Evolutionary conservation across 64 coral and sea anemone genomes (phyloP).

Genomic region (Acropora yongei): DNA sequence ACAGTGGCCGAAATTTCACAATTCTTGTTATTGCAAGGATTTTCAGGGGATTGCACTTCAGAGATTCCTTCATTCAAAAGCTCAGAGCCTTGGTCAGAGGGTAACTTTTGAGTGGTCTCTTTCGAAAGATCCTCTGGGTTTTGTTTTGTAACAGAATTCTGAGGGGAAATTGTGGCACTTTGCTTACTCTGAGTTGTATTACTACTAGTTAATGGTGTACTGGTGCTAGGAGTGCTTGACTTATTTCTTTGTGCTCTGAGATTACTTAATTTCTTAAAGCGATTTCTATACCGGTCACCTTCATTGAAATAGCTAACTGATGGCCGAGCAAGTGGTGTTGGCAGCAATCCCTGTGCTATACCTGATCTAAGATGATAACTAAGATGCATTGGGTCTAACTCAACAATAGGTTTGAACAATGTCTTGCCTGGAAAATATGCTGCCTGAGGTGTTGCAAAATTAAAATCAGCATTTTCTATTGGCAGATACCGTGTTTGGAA

Average conservation of each 20-base stretch:
- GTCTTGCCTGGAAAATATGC: not conserved
- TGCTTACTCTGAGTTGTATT: not conserved
- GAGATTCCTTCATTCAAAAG: not conserved
- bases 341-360: not conserved
- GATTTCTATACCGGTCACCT: conserved; percentile 39
- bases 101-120: not conserved
- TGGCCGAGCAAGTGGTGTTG: not conserved
- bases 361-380: not conserved
- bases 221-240: conserved; percentile 15
- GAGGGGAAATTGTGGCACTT: not conserved
- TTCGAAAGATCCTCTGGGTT: not conserved
- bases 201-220: conserved; percentile 5
- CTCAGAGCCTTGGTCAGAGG: not conserved
- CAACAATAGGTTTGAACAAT: conserved; percentile 18
- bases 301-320: conserved; percentile 18
- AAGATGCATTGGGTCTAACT: conserved; percentile 6
- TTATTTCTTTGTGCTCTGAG: conserved; percentile 16
- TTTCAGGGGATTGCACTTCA: not conserved
- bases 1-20: not conserved
- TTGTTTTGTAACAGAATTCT: not conserved
- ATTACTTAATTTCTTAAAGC: conserved; percentile 48
- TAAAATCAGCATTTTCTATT: not conserved
- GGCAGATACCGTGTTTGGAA: conserved; percentile 4
- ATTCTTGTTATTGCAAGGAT: not conserved
- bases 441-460: not conserved